Evolutionary conservation across 2,113 vertebrate genomes (phyloP).

Genomic region (Rana temporaria): DNA sequence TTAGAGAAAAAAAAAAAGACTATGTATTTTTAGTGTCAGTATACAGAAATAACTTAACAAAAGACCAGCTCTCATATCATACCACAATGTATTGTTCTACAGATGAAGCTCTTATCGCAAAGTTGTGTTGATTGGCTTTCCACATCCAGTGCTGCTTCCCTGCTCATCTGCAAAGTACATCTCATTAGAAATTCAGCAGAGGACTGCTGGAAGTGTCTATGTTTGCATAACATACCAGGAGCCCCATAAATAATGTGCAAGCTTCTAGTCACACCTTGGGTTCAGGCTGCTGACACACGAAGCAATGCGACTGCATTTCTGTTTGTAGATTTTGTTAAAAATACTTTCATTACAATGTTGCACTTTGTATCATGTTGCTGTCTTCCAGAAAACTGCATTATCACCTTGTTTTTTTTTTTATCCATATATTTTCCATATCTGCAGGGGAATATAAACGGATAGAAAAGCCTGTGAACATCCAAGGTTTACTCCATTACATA

Average conservation of each 20-base stretch:
- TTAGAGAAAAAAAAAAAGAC: slow-evolving; percentile 49
- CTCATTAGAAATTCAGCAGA: slow-evolving; percentile 50
- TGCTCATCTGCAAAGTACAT: slow-evolving; percentile 40
- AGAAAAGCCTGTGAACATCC: too few relatives aligned
- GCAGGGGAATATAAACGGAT: too few relatives aligned
- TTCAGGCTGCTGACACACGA: slow-evolving; percentile 25
- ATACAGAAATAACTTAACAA: slow-evolving; percentile 51
- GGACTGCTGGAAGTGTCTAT: background rate
- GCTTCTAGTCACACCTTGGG: slow-evolving; percentile 31
- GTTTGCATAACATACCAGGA: slow-evolving; percentile 12
- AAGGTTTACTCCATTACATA: too few relatives aligned
- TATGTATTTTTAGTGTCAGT: slow-evolving; percentile 57
- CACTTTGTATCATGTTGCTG: slow-evolving; percentile 13
- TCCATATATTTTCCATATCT: too few relatives aligned
- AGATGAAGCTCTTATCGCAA: background rate
- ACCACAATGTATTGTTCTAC: background rate
- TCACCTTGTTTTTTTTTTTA: background rate
- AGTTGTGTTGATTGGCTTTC: slow-evolving; percentile 15
- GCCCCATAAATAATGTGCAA: background rate
- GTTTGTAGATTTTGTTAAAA: background rate
- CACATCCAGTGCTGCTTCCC: slow-evolving; percentile 7
- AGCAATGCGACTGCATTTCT: slow-evolving; percentile 25
- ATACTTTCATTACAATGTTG: slow-evolving; percentile 21
- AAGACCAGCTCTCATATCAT: slow-evolving; percentile 11
- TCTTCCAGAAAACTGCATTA: slow-evolving; percentile 17